These are phyloP conservation scores for Micrastur ruficollis DNA, from an alignment of 2,797 vertebrate species.

Conservation along the genomic window DNA sequence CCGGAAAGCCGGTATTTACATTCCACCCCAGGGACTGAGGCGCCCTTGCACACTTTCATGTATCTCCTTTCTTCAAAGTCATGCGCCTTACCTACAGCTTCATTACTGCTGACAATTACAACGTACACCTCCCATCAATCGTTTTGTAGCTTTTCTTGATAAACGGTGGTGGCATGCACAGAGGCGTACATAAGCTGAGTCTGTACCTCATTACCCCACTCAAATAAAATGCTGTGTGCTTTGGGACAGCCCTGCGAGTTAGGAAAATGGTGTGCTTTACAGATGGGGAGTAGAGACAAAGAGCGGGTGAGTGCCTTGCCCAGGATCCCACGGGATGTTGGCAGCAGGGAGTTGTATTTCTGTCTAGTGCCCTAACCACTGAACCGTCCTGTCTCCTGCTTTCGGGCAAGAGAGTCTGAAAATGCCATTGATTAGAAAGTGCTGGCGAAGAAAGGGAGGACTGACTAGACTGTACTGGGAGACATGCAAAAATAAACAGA, in stretches of 20 bases:
- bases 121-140: not conserved
- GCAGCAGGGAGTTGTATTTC: not conserved
- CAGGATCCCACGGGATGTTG: not conserved
- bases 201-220: not conserved
- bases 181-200: not conserved
- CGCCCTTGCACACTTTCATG: not conserved
- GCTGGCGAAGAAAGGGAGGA: not conserved
- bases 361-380: conserved; percentile 31
- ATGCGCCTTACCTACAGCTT: not conserved
- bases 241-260: not conserved
- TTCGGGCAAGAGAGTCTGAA: not conserved
- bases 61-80: conserved; percentile 42
- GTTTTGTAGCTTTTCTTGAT: not conserved
- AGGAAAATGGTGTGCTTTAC: conserved; percentile 5
- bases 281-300: not conserved
- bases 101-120: conserved; percentile 21
- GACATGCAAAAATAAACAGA: conserved; percentile 46
- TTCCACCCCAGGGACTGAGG: conserved; percentile 37
- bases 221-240: not conserved
- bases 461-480: conserved; percentile 5
- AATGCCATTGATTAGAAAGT: conserved; percentile 36
- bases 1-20: conserved; percentile 30
- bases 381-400: conserved; percentile 34
- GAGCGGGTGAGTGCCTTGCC: not conserved
- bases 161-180: not conserved